phyloP scores from a whole-genome alignment of 2,888 invertebrate genomes.

The Lissocephala sabroskyi region DNA sequence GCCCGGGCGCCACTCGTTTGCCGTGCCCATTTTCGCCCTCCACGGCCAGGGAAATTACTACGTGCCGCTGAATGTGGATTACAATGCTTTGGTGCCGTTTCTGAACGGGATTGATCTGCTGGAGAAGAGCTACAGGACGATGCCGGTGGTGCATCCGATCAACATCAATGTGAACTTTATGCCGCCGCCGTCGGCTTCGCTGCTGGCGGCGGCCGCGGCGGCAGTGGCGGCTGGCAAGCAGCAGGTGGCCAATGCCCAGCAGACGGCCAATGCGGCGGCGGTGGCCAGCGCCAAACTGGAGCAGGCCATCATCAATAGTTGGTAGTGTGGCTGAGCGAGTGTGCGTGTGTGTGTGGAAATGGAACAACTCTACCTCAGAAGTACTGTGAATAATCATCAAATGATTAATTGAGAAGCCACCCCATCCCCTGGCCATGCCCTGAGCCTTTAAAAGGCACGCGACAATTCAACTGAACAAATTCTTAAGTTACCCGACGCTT shows the following conservation, averaged over 20 bases:
- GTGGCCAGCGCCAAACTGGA: constrained; percentile 68
- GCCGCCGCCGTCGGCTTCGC: constrained; percentile 55
- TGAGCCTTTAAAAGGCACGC: too few relatives aligned
- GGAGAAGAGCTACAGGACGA: constrained; percentile 74
- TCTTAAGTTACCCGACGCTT: too few relatives aligned
- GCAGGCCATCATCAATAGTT: constrained; percentile 68
- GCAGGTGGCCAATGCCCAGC: constrained; percentile 30
- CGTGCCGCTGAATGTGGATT: constrained; percentile 87
- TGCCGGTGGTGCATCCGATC: constrained; percentile 84
- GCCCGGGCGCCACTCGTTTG: constrained; percentile 69
- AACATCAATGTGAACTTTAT: constrained; percentile 90
- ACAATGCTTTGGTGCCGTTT: constrained; percentile 80
- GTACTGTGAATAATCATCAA: constrained; percentile 67
- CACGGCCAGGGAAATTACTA: constrained; percentile 92
- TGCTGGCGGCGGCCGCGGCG: constrained; percentile 59
- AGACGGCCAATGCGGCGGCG: constrained; percentile 45
- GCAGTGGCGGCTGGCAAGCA: constrained; percentile 59
- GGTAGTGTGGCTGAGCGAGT: constrained; percentile 44
- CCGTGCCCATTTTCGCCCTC: constrained; percentile 90
- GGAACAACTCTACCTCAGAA: constrained; percentile 69
- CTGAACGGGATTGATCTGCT: constrained; percentile 77
- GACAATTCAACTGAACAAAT: too few relatives aligned
- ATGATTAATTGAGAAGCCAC: too few relatives aligned
- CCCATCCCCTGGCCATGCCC: too few relatives aligned
- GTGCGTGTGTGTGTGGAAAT: constrained; percentile 7